These are phyloP conservation scores for Gadopsis bispinosus DNA, from an alignment of 2,797 vertebrate genomes.

Conservation along the genomic window DNA sequence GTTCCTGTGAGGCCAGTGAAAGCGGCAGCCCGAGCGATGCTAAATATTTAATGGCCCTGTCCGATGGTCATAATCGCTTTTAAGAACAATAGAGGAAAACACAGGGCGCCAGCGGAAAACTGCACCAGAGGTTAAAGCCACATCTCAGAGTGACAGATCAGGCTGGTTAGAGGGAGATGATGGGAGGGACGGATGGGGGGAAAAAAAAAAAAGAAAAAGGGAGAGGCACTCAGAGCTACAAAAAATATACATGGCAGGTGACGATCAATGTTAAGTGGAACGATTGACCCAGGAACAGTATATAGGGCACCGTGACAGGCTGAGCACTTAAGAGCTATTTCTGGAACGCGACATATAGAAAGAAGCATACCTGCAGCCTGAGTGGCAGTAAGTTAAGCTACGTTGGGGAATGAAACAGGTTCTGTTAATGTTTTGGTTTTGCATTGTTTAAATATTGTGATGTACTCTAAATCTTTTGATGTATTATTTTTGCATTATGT, in stretches of 20 bases:
- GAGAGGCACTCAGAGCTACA: slow-evolving; percentile 57
- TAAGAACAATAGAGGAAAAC: slow-evolving; percentile 80
- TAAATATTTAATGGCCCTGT: slow-evolving; percentile 83
- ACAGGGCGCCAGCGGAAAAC: slow-evolving; percentile 64
- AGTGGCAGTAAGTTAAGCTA: slow-evolving; percentile 3
- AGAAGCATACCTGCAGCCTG: background rate
- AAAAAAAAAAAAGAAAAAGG: too few relatives aligned
- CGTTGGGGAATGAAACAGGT: background rate
- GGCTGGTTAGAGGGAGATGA: slow-evolving; percentile 15
- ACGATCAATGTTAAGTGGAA: slow-evolving; percentile 61
- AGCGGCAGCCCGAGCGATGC: slow-evolving; percentile 51
- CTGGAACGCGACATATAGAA: slow-evolving; percentile 16
- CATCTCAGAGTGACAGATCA: slow-evolving; percentile 57
- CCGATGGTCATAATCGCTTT: slow-evolving; percentile 83
- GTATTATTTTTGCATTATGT: background rate
- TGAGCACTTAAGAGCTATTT: slow-evolving; percentile 52
- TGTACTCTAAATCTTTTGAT: background rate
- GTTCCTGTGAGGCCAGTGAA: slow-evolving; percentile 66
- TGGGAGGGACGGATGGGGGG: background rate
- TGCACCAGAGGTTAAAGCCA: slow-evolving; percentile 58
- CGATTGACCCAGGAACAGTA: slow-evolving; percentile 53
- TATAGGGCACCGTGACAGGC: slow-evolving; percentile 40
- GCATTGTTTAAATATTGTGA: background rate
- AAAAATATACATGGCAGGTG: slow-evolving; percentile 69
- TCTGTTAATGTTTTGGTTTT: background rate